A percentile compares a stretch with the other conserved stretches of the same genome.
phyloP scores from a whole-genome alignment of 2,797 vertebrate species.

The Platyrinchus mystaceus region DNA sequence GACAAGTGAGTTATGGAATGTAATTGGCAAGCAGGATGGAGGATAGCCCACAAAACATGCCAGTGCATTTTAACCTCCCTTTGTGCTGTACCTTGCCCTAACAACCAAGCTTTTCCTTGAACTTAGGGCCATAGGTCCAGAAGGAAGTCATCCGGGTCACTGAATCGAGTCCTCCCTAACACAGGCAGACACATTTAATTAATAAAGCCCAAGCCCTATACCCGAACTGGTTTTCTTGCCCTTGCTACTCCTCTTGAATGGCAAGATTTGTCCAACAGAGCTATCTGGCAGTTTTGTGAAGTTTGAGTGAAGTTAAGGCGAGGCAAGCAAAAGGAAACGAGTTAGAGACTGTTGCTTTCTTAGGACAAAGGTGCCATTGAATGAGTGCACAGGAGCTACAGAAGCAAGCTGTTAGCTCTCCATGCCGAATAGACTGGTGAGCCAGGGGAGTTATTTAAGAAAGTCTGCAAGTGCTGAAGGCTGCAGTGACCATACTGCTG shows the following conservation, averaged over 20 bases:
- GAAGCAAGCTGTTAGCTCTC: neutral
- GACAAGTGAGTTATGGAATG: neutral
- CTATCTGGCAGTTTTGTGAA: neutral
- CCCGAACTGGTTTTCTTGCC: neutral
- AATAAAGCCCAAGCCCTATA: neutral
- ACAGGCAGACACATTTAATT: neutral
- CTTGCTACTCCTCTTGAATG: neutral
- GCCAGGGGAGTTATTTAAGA: neutral
- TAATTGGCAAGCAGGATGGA: neutral
- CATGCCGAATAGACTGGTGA: neutral
- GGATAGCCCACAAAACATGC: neutral
- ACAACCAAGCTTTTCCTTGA: neutral
- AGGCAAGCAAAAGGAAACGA: neutral
- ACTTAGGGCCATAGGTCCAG: neutral
- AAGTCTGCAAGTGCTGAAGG: neutral
- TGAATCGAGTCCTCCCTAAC: neutral
- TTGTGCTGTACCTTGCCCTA: neutral
- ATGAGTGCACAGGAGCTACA: neutral
- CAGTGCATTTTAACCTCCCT: neutral
- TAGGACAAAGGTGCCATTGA: slow-evolving; percentile 11
- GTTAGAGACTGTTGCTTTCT: neutral
- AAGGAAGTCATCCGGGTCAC: neutral
- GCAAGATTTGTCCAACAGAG: neutral
- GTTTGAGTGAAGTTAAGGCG: neutral
- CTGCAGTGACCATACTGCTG: neutral